These are phyloP conservation scores for Megaptera novaeangliae DNA, from an alignment of 2,113 vertebrate species.

Conservation along the genomic window DNA sequence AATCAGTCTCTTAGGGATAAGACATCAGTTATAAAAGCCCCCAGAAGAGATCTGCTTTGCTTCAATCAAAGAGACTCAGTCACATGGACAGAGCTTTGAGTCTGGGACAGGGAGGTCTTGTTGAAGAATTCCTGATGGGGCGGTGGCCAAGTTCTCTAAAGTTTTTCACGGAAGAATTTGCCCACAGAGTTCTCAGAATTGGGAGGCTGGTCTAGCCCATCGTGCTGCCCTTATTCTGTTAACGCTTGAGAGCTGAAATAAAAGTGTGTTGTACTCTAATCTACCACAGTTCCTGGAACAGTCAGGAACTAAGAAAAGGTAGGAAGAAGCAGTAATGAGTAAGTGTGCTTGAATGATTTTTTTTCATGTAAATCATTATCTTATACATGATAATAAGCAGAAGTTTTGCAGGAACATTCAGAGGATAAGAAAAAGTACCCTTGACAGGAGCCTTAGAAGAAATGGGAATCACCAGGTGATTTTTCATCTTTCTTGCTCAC, in stretches of 20 bases:
- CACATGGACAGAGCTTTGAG: background rate
- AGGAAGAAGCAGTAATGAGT: background rate
- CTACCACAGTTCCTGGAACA: background rate
- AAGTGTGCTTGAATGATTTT: background rate
- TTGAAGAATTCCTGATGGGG: background rate
- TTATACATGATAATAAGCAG: background rate
- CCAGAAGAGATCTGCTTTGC: background rate
- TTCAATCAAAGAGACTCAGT: background rate
- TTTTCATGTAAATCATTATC: background rate
- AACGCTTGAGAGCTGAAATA: background rate
- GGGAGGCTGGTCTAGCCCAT: background rate
- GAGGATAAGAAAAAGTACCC: background rate
- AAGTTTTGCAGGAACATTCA: background rate
- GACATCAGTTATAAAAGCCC: background rate
- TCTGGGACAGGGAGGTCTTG: background rate
- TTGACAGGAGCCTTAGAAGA: background rate
- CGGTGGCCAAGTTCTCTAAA: background rate
- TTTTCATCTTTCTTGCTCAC: background rate
- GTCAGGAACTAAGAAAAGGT: background rate
- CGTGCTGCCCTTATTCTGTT: background rate
- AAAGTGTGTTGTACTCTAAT: background rate
- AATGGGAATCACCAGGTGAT: background rate
- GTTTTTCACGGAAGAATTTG: background rate
- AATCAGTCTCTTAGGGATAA: background rate
- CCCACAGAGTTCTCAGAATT: background rate